A percentile compares a stretch with the other conserved stretches of the same genome.
Evolutionary conservation across 2,888 invertebrate species (phyloP).

Genomic region (Stenodera caucasica): DNA sequence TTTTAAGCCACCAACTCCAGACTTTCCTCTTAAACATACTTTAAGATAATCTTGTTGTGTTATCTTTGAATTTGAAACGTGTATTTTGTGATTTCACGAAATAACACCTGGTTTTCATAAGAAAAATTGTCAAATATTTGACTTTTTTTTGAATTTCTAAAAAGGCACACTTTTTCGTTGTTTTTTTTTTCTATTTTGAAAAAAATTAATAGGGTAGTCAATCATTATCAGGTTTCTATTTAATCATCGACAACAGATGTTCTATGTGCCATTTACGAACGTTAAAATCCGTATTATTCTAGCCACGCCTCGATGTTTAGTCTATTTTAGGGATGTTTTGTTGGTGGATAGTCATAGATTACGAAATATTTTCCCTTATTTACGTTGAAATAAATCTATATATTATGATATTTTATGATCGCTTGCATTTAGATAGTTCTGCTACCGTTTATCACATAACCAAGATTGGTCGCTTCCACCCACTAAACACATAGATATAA

Average conservation of each 20-base stretch:
- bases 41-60: slow-evolving; percentile 2
- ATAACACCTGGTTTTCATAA: neutral
- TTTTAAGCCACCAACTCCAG: neutral
- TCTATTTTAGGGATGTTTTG: neutral
- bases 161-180: neutral
- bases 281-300: slow-evolving; percentile 1
- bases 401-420: slow-evolving; percentile 3
- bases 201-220: neutral
- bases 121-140: neutral
- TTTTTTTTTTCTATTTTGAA: too few relatives aligned
- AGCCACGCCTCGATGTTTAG: neutral
- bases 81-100: neutral
- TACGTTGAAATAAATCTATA: neutral
- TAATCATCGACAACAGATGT: neutral
- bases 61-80: neutral
- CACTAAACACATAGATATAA: neutral
- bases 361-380: neutral
- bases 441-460: slow-evolving; percentile 4
- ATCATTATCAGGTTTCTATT: slow-evolving; percentile 5
- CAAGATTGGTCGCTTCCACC: neutral
- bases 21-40: neutral
- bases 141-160: neutral
- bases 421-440: neutral
- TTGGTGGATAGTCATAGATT: neutral
- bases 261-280: neutral